Percentiles rank a stretch among this genome's conserved stretches.
These are phyloP conservation scores for Copidosoma floridanum DNA, from an alignment of 1,140 invertebrate genomes.

Conservation along the genomic window DNA sequence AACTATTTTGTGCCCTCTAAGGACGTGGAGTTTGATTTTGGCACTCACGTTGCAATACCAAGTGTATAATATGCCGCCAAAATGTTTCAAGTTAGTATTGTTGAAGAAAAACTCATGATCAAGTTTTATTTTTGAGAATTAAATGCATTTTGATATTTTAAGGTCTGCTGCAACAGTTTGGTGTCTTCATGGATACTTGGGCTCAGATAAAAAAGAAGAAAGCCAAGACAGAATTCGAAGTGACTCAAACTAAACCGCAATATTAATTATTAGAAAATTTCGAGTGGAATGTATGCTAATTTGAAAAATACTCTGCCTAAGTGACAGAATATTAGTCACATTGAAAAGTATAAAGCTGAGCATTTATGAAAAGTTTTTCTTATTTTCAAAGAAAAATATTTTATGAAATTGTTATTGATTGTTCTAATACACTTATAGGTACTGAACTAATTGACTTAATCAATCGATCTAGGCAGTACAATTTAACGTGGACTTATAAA, in stretches of 20 bases:
- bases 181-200: constrained; percentile 20
- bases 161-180: constrained; percentile 38
- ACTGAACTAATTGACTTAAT: no score
- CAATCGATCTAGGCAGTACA: no score
- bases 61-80: constrained; percentile 54
- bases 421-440: no score
- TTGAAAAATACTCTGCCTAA: no score
- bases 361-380: no score
- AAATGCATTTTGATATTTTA: constrained; percentile 3
- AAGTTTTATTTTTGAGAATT: no score
- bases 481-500: no score
- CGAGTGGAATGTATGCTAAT: no score
- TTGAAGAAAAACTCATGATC: no score
- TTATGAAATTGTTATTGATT: no score
- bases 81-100: constrained; percentile 54
- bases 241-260: constrained; percentile 17
- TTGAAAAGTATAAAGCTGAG: no score
- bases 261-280: constrained; percentile 1
- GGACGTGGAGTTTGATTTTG: constrained; percentile 76
- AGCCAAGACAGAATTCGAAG: not conserved
- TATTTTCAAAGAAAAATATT: not conserved
- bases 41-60: constrained; percentile 67
- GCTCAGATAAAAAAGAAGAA: constrained; percentile 1
- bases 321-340: no score
- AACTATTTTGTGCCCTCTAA: constrained; percentile 73